phyloP scores from a whole-genome alignment of 2,888 invertebrate genomes.

The Ectobius pallidus region DNA sequence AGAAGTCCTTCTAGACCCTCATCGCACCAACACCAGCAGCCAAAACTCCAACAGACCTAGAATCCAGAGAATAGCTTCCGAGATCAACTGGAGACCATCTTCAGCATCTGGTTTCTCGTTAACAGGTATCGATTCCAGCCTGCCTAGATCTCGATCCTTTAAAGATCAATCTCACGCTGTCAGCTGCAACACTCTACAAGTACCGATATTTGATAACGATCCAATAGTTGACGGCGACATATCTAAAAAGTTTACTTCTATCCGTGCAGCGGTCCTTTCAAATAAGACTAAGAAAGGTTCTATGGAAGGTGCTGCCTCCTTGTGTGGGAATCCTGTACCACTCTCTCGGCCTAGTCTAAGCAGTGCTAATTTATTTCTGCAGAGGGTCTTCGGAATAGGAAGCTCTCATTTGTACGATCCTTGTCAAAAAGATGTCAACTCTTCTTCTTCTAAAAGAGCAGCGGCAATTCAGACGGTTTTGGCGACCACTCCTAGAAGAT shows the following conservation, averaged over 20 bases:
- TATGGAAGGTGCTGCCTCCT: constrained; percentile 47
- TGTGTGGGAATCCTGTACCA: neutral
- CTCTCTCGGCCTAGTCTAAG: constrained; percentile 60
- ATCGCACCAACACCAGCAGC: constrained; percentile 25
- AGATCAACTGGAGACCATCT: constrained; percentile 58
- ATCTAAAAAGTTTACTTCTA: constrained; percentile 10
- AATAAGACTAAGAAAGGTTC: constrained; percentile 53
- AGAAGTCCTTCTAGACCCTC: constrained; percentile 59
- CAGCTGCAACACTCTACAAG: constrained; percentile 44
- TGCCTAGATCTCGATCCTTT: constrained; percentile 38
- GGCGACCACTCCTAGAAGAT: constrained; percentile 56
- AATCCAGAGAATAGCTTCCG: constrained; percentile 59
- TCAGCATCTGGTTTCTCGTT: constrained; percentile 34
- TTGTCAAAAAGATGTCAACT: constrained; percentile 41
- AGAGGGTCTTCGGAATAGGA: constrained; percentile 63
- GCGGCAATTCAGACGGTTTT: constrained; percentile 49
- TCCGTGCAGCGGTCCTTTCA: constrained; percentile 49
- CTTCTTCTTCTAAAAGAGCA: constrained; percentile 43
- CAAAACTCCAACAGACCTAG: constrained; percentile 34
- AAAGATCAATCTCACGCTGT: constrained; percentile 35
- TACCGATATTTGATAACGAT: constrained; percentile 16
- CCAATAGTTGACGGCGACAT: constrained; percentile 14
- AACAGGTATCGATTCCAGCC: neutral
- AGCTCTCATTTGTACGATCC: constrained; percentile 49
- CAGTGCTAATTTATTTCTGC: constrained; percentile 65